Base-by-base conservation (phyloP, 2,797 vertebrate genomes). In the Lagocephalus sceleratus region DNA sequence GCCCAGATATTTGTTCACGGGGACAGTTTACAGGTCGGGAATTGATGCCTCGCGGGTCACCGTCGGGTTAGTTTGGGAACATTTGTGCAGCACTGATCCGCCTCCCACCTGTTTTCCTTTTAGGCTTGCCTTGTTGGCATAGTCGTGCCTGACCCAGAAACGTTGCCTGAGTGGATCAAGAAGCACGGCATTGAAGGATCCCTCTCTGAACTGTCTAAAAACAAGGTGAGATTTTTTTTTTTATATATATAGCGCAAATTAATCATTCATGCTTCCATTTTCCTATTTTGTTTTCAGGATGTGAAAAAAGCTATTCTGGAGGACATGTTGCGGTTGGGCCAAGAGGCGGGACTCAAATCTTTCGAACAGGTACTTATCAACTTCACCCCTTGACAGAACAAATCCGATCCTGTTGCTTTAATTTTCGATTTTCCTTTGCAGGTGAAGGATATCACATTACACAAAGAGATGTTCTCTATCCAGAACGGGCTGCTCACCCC, bases 401-500 rank as follows among this genome's bases (percentile, higher is more conserved):
- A 35, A 14, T 14, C 11, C 14, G 32, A 35, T 35, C 10, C 4
- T 35, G 29, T 29, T 14, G 9, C 2, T 32, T 32, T 32, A 1
- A 29, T 6, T 29, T 35, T 10, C 12, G 5, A 35, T 21, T 23
- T 21, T 14, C 16, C 16, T 40, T 50, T 83, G 25, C 81, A 99
- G 96, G 92, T 98, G 65, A 93, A 92, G 80, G 94, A 93, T 51
- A 94, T 98, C n/a, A 14, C 44, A 6, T 57, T 99, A 15, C 89
- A 94, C 54, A 5, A 78, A 0, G 95, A 98, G 85, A 89, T 95
- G 92, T 98, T 99, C 84, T 92, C 94, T 5, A 20, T 98, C 21
- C 90, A 97, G 79, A 98, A 95, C 0, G 96, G 95, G 63, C 89
- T 99, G 49, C 86, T 99, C 66, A 99, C 97, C 0, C 97, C 97